Evolutionary conservation across 2,888 invertebrate genomes (phyloP), one percentile per base, ranked within the genome.

Genomic region (Melieria picta): DNA sequence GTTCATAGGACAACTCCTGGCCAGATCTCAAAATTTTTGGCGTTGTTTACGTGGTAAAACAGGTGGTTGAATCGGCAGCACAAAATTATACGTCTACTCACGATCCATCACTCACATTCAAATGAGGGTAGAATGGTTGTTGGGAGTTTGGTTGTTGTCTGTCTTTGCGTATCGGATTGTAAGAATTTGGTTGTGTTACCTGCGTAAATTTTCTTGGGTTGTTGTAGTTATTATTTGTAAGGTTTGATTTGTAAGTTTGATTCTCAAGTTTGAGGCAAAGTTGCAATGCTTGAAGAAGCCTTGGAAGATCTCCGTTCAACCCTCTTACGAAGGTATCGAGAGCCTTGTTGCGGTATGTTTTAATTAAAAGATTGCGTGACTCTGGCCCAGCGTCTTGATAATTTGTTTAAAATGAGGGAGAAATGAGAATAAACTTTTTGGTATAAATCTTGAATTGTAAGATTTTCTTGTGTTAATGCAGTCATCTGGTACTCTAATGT

Each of bases 401-500:
- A 16, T 57, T 57, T 57, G 13, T 57, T 57, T 6, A 57, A 57
- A 13, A 57, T 30, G 9, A 52, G 7, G 5, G 52, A 52, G 9
- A 52, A 52, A n/a, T 79, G 74, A 5, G 74, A 30, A 30, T 30
- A 30, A 1, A 30, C 30, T 30, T 30, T 30, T 30, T 30, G 30
- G 30, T 30, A 30, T 1, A 30, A 30, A 30, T 30, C 30, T 30
- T 30, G 30, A 30, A 30, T 30, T 30, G 2, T 30, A 30, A 43
- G 43, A 4, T 45, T 72, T 9, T 72, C 66, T 56, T 76, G 73
- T 4, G 61, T 50, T 11, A 73, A 16, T 2, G 65, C 62, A 1
- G 70, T 71, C 68, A 73, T 64, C 50, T 76, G 62, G 56, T 76
- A 75, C 30, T 30, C 30, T 30, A 30, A 30, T 30, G 30, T 30